Evolutionary conservation across 1,140 invertebrate species (phyloP).

Genomic region (Lerema accius): DNA sequence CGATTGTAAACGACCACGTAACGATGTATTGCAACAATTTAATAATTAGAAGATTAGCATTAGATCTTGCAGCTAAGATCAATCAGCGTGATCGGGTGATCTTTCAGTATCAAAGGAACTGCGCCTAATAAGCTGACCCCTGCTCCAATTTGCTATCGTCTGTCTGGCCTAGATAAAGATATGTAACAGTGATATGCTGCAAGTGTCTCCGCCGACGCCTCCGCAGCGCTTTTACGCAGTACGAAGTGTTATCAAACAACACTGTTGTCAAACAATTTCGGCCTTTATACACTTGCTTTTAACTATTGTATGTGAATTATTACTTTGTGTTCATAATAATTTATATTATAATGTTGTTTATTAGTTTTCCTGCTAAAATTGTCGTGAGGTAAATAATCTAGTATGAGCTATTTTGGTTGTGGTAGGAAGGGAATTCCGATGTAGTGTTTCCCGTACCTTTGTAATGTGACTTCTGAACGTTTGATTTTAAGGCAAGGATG

Average conservation of each 20-base stretch:
- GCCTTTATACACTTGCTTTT: not conserved
- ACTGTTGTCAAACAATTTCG: slow-evolving; percentile 24
- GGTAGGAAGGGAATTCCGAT: no score
- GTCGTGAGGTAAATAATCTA: no score
- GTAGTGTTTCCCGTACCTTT: no score
- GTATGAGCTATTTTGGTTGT: no score
- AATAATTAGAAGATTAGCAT: not conserved
- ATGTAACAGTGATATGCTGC: slow-evolving; percentile 17
- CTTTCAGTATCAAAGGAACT: slow-evolving; percentile 37
- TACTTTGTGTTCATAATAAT: not conserved
- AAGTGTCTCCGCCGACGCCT: slow-evolving; percentile 29
- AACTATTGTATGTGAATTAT: not conserved
- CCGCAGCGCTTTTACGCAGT: slow-evolving; percentile 27
- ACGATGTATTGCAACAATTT: not conserved
- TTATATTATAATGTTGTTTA: no score
- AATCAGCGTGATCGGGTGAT: slow-evolving; percentile 1
- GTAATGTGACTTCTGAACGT: no score
- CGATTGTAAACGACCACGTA: no score
- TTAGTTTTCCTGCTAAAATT: no score
- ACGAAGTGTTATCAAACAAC: slow-evolving; percentile 11
- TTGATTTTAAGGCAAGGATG: no score
- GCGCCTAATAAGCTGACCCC: slow-evolving; percentile 64
- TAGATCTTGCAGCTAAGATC: slow-evolving; percentile 2
- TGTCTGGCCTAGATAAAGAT: slow-evolving; percentile 63
- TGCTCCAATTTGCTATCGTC: slow-evolving; percentile 56